A percentile compares a stretch with the other conserved stretches of the same genome.
phyloP scores from a whole-genome alignment of 1,140 invertebrate species.

The Ladona fulva region DNA sequence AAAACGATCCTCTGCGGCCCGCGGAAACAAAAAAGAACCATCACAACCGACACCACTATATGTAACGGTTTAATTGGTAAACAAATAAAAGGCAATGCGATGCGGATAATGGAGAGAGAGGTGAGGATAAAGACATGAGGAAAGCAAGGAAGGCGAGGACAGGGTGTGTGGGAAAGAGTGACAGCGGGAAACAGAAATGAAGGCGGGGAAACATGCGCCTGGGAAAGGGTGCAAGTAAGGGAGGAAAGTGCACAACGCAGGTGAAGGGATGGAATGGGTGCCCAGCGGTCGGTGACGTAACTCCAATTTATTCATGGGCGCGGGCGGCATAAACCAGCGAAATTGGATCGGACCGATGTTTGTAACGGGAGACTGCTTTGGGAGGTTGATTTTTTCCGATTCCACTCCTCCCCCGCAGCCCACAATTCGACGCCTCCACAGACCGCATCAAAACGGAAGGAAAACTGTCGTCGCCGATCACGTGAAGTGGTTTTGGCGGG shows the following conservation, averaged over 20 bases:
- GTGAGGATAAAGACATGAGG: neutral
- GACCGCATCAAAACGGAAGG: neutral
- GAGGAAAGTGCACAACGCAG: neutral
- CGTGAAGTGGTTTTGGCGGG: neutral
- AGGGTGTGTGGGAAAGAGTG: neutral
- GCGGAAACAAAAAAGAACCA: too few species aligned
- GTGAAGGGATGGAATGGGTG: neutral
- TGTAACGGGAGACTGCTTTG: neutral
- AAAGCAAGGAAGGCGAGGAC: neutral
- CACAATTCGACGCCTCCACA: neutral
- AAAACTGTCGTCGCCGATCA: slow-evolving; percentile 1
- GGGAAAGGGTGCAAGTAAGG: too few species aligned
- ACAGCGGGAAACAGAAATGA: neutral
- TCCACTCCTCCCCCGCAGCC: neutral
- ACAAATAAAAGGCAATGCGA: too few species aligned
- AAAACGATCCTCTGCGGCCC: too few species aligned
- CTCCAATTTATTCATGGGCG: neutral
- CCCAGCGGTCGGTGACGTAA: neutral
- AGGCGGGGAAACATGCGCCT: neutral
- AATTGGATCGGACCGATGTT: neutral
- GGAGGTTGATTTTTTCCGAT: neutral
- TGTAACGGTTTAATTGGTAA: too few species aligned
- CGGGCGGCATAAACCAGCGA: slow-evolving; percentile 1
- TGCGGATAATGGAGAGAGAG: too few species aligned
- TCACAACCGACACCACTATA: too few species aligned